Base-by-base conservation (phyloP, 1,140 invertebrate species). In the Acyrthosiphon pisum region DNA sequence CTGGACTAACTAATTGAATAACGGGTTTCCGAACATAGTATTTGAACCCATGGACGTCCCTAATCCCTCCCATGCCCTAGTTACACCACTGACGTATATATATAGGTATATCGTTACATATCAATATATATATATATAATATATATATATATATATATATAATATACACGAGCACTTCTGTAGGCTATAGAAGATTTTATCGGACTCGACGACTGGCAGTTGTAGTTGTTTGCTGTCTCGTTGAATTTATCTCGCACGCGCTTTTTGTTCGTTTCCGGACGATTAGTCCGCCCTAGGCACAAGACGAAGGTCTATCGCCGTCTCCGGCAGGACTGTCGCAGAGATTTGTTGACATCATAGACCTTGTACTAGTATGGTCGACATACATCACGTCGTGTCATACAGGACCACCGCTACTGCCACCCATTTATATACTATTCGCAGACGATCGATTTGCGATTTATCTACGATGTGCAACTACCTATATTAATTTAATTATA, bases 391-490 rank as follows among this genome's bases (percentile, higher is more conserved):
- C 6, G 35, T 8, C 35, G 7, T 37, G 37, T 44, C 8, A 6
- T 26, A 2, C 23, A 41, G 23, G 37, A 14, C 4, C 11, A 18
- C 60, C 30, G 60, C 60, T n/a, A 4, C 26, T 22, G 56, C 56
- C 26, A 11, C 22, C 22, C 9, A 22, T 53, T n/a, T 18, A 68
- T 18, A 68, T n/a, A 68, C 60, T 0, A 83, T 37, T 83, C 46
- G 26, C 86, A 9, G n/a, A 35, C 22, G 37, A 90, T 90, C 53
- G 89, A 90, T 68, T 90, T 30, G 53, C 37, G 89, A 90, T 90
- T 41, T 68, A 68, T 90, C 53, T 35, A 22, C 18, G 86, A 18
- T 22, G 86, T 53, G 35, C 37, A 87, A 30, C 86, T 44, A 41
- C 41, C 41, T 41, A 48, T 44, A 48, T 87, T 23, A 8, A 87